Conservation (phyloP, 2,797 vertebrate species). For the Muscicapa striata region DNA sequence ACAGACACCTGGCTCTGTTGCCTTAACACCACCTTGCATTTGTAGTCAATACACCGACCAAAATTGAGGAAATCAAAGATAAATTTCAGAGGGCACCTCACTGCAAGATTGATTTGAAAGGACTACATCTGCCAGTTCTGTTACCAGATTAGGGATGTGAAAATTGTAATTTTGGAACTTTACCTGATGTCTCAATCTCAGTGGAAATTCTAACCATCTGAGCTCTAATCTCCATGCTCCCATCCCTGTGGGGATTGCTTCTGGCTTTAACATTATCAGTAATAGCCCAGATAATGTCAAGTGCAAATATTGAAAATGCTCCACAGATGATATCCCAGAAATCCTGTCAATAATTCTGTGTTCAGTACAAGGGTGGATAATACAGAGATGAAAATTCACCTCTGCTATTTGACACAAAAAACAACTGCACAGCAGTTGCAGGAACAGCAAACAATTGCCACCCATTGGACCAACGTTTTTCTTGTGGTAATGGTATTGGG, state of each 20-base stretch:
- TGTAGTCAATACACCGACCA: not conserved
- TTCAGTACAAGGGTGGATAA: not conserved
- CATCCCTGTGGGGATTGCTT: not conserved
- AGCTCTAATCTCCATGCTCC: not conserved
- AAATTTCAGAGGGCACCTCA: not conserved
- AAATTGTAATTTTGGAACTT: not conserved
- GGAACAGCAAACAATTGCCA: not conserved
- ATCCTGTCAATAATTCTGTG: not conserved
- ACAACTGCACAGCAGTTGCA: not conserved
- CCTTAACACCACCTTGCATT: not conserved
- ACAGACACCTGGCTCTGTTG: not conserved
- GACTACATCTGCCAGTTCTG: not conserved
- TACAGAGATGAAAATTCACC: accelerated
- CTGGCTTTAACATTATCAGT: not conserved
- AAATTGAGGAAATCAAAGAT: not conserved
- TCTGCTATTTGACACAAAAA: not conserved
- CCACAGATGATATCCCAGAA: not conserved
- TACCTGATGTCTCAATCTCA: not conserved
- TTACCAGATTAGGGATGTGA: not conserved
- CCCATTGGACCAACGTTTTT: not conserved
- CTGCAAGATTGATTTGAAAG: not conserved
- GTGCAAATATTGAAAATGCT: not conserved
- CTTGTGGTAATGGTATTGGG: not conserved
- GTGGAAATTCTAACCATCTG: not conserved
- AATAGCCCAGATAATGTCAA: not conserved